These are phyloP conservation scores for Hetaerina titia DNA, from an alignment of 2,888 invertebrate genomes.

Conservation along the genomic window DNA sequence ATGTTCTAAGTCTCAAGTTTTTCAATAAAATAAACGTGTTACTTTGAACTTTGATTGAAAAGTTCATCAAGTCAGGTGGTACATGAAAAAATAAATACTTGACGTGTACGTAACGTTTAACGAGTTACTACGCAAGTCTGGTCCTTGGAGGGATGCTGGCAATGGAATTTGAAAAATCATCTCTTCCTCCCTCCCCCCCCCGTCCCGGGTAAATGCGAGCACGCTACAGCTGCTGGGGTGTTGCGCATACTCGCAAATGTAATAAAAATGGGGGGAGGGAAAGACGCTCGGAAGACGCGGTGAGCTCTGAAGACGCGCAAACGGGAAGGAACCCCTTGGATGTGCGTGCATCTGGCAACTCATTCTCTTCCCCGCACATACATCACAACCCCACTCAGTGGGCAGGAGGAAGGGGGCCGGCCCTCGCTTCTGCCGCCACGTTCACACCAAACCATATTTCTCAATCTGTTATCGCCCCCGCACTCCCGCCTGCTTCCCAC, in stretches of 20 bases:
- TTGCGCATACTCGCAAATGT: not conserved
- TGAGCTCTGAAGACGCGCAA: not conserved
- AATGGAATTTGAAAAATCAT: too few species aligned
- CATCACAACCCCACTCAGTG: not conserved
- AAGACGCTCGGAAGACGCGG: not conserved
- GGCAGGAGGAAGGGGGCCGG: not conserved
- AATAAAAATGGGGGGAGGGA: too few species aligned
- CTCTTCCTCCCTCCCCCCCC: too few species aligned
- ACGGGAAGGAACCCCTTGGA: not conserved
- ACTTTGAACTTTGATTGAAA: too few species aligned
- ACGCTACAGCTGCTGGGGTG: not conserved
- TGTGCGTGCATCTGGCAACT: slow-evolving; percentile 30
- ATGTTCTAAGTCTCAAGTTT: too few species aligned
- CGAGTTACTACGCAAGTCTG: too few species aligned
- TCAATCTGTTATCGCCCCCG: not conserved
- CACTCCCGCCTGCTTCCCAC: not conserved
- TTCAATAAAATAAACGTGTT: too few species aligned
- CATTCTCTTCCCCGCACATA: not conserved
- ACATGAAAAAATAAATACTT: too few species aligned
- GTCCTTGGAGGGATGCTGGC: too few species aligned
- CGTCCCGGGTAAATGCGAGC: not conserved
- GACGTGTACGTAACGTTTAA: too few species aligned
- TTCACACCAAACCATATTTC: not conserved
- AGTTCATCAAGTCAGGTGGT: too few species aligned
- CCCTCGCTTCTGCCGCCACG: too few species aligned